These are phyloP conservation scores for Haplochromis burtoni DNA, from an alignment of 2,113 vertebrate genomes.

Conservation along the genomic window DNA sequence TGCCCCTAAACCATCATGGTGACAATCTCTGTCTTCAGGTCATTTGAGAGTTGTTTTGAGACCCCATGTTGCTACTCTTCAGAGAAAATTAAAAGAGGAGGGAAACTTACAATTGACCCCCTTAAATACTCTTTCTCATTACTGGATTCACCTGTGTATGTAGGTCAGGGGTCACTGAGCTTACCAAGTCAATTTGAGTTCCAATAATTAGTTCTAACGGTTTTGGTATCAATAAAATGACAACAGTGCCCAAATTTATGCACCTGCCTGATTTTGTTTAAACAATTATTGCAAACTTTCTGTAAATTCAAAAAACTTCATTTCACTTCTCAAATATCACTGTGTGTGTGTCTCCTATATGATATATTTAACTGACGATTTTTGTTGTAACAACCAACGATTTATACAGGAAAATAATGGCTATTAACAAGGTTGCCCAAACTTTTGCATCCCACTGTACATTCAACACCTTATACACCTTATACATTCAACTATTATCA, in stretches of 20 bases:
- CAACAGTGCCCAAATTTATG: no score
- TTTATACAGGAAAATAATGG: no score
- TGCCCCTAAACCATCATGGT: not conserved
- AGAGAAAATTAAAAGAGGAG: not conserved
- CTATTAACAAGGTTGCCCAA: no score
- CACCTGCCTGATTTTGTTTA: no score
- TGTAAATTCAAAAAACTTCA: rapidly evolving
- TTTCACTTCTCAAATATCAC: no score
- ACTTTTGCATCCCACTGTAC: not conserved
- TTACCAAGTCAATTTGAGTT: not conserved
- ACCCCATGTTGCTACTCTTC: not conserved
- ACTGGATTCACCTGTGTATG: not conserved
- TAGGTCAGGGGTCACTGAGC: not conserved
- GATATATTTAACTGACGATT: no score
- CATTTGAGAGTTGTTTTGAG: not conserved
- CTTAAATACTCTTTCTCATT: not conserved
- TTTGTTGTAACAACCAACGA: no score
- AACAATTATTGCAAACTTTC: no score
- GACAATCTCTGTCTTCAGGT: not conserved
- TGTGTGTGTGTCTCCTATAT: no score
- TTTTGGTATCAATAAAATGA: not conserved
- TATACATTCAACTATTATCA: not conserved
- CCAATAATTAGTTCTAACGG: not conserved
- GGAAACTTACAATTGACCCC: not conserved
- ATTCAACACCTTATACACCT: not conserved